Percentiles rank a stretch among this genome's conserved stretches.
These are phyloP conservation scores for Paracyclopina nana DNA, from an alignment of 1,140 invertebrate species.

Conservation along the genomic window DNA sequence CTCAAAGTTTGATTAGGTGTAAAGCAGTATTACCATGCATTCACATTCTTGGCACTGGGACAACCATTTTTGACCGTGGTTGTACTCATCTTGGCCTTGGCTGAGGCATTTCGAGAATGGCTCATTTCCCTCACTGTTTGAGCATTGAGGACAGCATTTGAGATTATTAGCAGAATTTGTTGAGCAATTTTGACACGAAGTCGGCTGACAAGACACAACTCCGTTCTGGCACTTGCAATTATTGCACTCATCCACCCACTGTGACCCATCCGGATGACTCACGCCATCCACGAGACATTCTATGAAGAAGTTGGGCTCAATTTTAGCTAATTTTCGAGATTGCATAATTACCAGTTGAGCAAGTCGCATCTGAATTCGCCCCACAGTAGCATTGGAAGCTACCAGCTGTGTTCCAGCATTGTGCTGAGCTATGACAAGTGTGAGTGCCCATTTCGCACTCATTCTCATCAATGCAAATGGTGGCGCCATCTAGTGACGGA, in stretches of 20 bases:
- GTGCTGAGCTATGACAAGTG: conserved; percentile 48
- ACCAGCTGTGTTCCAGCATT: conserved; percentile 61
- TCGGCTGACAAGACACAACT: conserved; percentile 38
- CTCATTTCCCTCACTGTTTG: too few species aligned
- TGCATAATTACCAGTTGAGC: conserved; percentile 36
- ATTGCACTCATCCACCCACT: conserved; percentile 33
- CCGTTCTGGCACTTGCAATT: conserved; percentile 39
- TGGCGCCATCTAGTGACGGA: background rate
- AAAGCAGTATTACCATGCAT: too few species aligned
- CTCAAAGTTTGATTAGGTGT: too few species aligned
- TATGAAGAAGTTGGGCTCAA: conserved; percentile 9
- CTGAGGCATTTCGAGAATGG: too few species aligned
- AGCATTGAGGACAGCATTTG: conserved; percentile 55
- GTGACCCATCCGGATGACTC: conserved; percentile 35
- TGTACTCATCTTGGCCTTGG: too few species aligned
- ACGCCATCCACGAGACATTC: conserved; percentile 28
- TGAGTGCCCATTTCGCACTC: conserved; percentile 55
- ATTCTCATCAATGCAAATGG: conserved; percentile 41
- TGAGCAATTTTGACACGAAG: conserved; percentile 39
- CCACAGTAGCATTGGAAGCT: conserved; percentile 54
- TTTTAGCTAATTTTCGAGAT: background rate
- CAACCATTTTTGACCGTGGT: too few species aligned
- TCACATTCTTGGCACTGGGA: too few species aligned
- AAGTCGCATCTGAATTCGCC: conserved; percentile 31
- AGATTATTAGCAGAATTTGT: conserved; percentile 22